A percentile compares a stretch with the other conserved stretches of the same genome.
phyloP scores from a whole-genome alignment of 1,140 invertebrate species.

The Macrobrachium nipponense region DNA sequence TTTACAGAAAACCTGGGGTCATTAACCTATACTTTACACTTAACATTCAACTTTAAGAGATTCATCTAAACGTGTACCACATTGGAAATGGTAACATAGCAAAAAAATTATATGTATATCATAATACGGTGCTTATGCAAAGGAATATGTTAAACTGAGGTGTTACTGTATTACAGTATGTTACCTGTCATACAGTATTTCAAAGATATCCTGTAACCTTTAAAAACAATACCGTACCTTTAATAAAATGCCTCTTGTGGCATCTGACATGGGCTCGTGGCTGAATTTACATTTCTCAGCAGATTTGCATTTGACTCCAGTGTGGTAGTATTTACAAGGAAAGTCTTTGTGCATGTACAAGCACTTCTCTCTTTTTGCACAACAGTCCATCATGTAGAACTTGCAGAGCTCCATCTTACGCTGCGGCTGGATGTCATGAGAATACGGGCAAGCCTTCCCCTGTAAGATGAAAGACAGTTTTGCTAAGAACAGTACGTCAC shows the following conservation, averaged over 20 bases:
- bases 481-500: background rate
- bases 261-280: conserved; percentile 85
- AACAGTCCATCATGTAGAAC: conserved; percentile 96
- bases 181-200: background rate
- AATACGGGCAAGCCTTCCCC: conserved; percentile 85
- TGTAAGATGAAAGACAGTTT: conserved; percentile 65
- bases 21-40: no score
- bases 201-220: background rate
- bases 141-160: no score
- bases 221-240: conserved; percentile 69
- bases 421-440: conserved; percentile 84
- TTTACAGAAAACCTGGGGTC: no score
- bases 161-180: no score
- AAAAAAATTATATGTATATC: no score
- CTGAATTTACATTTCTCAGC: conserved; percentile 93
- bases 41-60: no score
- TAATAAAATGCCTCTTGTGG: conserved; percentile 76
- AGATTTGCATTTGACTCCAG: conserved; percentile 84
- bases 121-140: no score
- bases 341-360: conserved; percentile 97
- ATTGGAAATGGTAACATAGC: no score
- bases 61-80: no score
- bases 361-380: conserved; percentile 95
- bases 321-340: conserved; percentile 97
- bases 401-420: conserved; percentile 96